A percentile compares a stretch with the other conserved stretches of the same genome.
These are phyloP conservation scores for Danio kyathit DNA, from an alignment of 2,797 vertebrate genomes.

Conservation along the genomic window DNA sequence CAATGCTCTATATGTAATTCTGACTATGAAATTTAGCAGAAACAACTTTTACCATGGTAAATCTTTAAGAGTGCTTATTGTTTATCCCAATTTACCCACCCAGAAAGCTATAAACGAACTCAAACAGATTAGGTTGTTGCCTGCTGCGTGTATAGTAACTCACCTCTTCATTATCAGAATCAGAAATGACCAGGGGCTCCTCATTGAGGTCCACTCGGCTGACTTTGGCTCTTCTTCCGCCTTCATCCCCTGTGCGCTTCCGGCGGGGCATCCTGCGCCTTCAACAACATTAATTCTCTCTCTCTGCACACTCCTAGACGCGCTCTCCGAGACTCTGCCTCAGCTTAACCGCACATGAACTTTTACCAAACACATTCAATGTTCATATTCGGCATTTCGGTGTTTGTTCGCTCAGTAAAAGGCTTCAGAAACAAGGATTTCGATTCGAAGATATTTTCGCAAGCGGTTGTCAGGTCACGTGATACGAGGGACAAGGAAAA, in stretches of 20 bases:
- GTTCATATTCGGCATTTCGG: not conserved
- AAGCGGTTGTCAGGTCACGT: slow-evolving; percentile 54
- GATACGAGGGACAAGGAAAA: slow-evolving; percentile 9
- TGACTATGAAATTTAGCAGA: not conserved
- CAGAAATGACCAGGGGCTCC: slow-evolving; percentile 52
- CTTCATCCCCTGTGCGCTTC: slow-evolving; percentile 56
- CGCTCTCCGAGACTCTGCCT: not conserved
- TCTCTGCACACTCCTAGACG: not conserved
- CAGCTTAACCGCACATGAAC: not conserved
- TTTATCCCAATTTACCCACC: not conserved
- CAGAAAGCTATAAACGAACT: not conserved
- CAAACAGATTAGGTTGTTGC: not conserved
- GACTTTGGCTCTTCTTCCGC: slow-evolving; percentile 58
- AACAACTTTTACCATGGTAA: not conserved
- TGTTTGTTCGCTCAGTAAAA: not conserved
- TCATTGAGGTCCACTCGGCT: slow-evolving; percentile 34
- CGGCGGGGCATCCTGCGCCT: slow-evolving; percentile 71
- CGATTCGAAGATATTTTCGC: not conserved
- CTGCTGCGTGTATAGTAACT: not conserved
- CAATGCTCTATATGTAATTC: too few species aligned
- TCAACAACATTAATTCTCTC: slow-evolving; percentile 15
- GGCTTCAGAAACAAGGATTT: not conserved
- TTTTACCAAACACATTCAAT: not conserved
- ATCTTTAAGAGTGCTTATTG: not conserved
- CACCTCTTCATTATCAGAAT: slow-evolving; percentile 64